A percentile compares a stretch with the other conserved stretches of the same genome.
Evolutionary conservation across 2,888 invertebrate species (phyloP).

Genomic region (Spodoptera littoralis): DNA sequence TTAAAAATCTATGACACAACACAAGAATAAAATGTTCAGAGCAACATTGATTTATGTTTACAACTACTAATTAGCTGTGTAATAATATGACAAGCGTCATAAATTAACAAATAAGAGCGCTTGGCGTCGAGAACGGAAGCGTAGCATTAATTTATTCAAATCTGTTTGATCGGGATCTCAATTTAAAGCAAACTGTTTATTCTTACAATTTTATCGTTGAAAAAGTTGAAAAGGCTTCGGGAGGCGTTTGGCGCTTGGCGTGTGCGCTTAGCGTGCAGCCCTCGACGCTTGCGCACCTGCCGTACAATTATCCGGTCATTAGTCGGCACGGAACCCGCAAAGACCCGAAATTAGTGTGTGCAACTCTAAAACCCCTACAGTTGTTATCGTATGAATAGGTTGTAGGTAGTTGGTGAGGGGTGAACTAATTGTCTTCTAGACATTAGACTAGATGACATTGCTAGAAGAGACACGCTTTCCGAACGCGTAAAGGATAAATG

Average conservation of each 20-base stretch:
- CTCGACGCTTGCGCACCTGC: conserved; percentile 77
- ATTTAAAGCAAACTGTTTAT: conserved; percentile 34
- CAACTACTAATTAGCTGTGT: conserved; percentile 33
- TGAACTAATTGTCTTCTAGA: conserved; percentile 9
- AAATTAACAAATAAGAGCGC: conserved; percentile 53
- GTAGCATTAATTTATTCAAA: conserved; percentile 63
- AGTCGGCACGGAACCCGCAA: conserved; percentile 73
- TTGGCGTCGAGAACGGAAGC: conserved; percentile 61
- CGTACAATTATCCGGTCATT: conserved; percentile 82
- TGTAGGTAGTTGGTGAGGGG: conserved; percentile 4
- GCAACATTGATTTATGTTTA: conserved; percentile 44
- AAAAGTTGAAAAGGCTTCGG: conserved; percentile 48
- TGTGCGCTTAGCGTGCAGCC: conserved; percentile 81
- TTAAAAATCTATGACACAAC: conserved; percentile 12
- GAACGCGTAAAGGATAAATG: no score
- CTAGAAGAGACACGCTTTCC: not conserved
- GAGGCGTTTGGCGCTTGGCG: conserved; percentile 70
- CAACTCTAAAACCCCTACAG: conserved; percentile 53
- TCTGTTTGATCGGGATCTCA: conserved; percentile 59
- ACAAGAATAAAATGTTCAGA: conserved; percentile 24
- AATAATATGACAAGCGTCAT: conserved; percentile 45
- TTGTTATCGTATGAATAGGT: conserved; percentile 36
- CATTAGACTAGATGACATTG: not conserved
- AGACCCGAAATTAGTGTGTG: conserved; percentile 73
- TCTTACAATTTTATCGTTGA: conserved; percentile 40